Conservation (phyloP, 2,113 vertebrate genomes). For the Rhinoptilus africanus region DNA sequence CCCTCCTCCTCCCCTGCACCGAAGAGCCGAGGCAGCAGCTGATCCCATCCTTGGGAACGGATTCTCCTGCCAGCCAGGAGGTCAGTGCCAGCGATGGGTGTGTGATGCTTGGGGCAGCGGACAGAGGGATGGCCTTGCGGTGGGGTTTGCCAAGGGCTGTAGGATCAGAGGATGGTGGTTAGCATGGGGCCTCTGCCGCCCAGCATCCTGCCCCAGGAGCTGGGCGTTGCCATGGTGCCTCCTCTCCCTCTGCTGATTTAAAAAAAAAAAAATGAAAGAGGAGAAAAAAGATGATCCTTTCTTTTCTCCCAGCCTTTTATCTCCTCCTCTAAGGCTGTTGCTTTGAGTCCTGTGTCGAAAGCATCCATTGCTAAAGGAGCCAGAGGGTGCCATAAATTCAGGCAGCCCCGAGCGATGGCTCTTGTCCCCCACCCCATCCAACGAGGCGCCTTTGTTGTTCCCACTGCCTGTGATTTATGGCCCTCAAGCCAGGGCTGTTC, state of each 20-base stretch:
- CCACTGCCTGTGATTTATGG: background rate
- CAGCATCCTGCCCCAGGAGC: background rate
- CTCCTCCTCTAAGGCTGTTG: background rate
- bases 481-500: background rate
- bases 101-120: background rate
- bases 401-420: rapidly evolving
- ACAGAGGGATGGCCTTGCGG: background rate
- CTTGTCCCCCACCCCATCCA: background rate
- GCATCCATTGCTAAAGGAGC: constrained; percentile 24
- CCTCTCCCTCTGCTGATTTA: background rate
- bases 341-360: constrained; percentile 6
- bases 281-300: constrained; percentile 52
- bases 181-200: background rate
- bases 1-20: constrained; percentile 3
- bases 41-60: background rate
- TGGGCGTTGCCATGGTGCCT: constrained; percentile 60
- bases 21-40: background rate
- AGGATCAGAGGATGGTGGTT: background rate
- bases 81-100: background rate
- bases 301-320: constrained; percentile 60
- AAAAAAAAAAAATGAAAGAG: background rate
- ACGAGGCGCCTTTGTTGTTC: background rate
- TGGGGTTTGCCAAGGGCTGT: background rate
- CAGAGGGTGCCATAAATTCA: constrained; percentile 59
- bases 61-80: background rate